Conservation (phyloP, 2,113 vertebrate genomes). For the Charina bottae region DNA sequence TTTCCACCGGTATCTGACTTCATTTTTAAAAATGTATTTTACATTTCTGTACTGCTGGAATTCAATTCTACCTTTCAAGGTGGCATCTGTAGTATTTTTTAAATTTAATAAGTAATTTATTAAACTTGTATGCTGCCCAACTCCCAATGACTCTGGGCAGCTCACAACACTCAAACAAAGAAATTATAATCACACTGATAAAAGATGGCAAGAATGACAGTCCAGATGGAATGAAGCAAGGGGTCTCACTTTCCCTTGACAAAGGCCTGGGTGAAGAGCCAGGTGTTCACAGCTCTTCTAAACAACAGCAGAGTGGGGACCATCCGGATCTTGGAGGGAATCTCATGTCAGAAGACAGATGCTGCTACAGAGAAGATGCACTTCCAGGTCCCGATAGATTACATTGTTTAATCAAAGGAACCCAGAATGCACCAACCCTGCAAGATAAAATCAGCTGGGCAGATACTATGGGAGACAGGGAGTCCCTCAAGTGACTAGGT, state of each 20-base stretch:
- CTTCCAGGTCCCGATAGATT: not conserved
- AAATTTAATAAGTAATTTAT: not conserved
- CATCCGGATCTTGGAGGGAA: not conserved
- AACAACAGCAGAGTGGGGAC: not conserved
- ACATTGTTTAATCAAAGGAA: not conserved
- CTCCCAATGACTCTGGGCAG: not conserved
- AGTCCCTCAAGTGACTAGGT: not conserved
- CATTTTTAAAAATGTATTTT: not conserved
- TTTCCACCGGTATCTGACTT: not conserved
- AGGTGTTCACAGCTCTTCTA: not conserved
- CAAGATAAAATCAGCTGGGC: not conserved
- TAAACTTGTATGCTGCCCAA: not conserved
- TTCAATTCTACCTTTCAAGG: not conserved
- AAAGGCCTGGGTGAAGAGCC: not conserved
- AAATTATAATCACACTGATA: not conserved
- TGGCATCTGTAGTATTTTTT: not conserved
- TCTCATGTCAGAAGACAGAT: not conserved
- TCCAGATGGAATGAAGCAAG: not conserved
- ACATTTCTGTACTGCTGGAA: not conserved
- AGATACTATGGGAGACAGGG: not conserved
- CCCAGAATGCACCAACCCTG: not conserved
- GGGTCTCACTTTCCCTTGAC: not conserved
- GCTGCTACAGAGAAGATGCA: not conserved
- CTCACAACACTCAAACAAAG: not conserved
- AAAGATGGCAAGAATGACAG: not conserved